These are phyloP conservation scores for Perizoma flavofasciatum DNA, from an alignment of 2,888 invertebrate genomes.

Conservation along the genomic window DNA sequence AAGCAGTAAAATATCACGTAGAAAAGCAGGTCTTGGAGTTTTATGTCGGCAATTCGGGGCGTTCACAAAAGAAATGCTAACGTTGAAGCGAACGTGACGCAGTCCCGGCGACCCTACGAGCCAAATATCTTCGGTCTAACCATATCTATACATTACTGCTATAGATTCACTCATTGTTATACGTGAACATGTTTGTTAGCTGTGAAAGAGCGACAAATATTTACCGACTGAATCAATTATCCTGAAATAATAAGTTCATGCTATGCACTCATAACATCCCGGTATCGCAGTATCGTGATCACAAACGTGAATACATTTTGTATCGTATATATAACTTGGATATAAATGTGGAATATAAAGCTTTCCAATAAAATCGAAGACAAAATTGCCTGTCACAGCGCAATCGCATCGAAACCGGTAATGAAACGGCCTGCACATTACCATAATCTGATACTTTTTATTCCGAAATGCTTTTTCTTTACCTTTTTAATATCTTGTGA, in stretches of 20 bases:
- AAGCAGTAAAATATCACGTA: constrained; percentile 78
- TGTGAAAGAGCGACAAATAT: constrained; percentile 28
- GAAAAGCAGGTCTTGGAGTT: constrained; percentile 75
- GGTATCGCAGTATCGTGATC: constrained; percentile 31
- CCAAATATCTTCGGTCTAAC: constrained; percentile 18
- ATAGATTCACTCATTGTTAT: constrained; percentile 27
- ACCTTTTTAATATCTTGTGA: constrained; percentile 25
- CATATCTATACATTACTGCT: constrained; percentile 26
- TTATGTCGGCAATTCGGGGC: constrained; percentile 80
- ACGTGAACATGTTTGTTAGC: constrained; percentile 31
- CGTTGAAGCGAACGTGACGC: constrained; percentile 68
- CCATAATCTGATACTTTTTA: constrained; percentile 43
- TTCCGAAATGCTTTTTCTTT: constrained; percentile 35
- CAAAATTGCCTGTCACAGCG: constrained; percentile 51
- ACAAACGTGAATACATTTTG: constrained; percentile 34
- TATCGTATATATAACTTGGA: constrained; percentile 36
- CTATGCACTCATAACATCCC: constrained; percentile 29
- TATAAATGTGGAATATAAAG: constrained; percentile 54
- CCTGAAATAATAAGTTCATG: constrained; percentile 33
- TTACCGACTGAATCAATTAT: constrained; percentile 33
- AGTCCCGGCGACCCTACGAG: constrained; percentile 44
- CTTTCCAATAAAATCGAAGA: constrained; percentile 60
- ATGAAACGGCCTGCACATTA: constrained; percentile 49
- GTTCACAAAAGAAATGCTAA: constrained; percentile 81
- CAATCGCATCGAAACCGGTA: constrained; percentile 54